Conservation (phyloP, 2,888 invertebrate species). For the Limnephilus lunatus region DNA sequence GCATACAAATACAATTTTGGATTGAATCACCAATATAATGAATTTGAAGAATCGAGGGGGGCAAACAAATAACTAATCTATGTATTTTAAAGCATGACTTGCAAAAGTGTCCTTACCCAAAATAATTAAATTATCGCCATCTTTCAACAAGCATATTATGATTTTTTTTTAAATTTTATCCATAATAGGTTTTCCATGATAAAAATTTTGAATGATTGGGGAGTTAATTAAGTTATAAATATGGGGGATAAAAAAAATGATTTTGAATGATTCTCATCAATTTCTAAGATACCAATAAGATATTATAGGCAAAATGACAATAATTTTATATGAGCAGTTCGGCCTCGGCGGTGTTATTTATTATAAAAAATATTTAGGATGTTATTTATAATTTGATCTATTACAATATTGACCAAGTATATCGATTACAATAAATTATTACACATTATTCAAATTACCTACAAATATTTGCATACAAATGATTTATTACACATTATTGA, state of each 20-base stretch:
- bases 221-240: no score
- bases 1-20: no score
- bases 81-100: no score
- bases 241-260: not conserved
- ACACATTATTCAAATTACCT: not conserved
- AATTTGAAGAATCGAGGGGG: no score
- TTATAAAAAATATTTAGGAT: not conserved
- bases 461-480: not conserved
- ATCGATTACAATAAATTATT: not conserved
- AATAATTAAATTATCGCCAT: no score
- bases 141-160: no score
- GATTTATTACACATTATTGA: not conserved
- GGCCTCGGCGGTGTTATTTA: not conserved
- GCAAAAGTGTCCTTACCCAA: no score
- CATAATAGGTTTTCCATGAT: not conserved
- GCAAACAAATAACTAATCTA: no score
- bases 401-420: no score
- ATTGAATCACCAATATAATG: no score
- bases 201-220: not conserved
- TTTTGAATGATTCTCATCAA: not conserved
- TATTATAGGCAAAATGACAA: not conserved
- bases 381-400: not conserved
- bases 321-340: not conserved
- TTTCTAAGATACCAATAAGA: not conserved
- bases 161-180: no score